phyloP scores from a whole-genome alignment of 2,113 vertebrate genomes.

The Melanotaenia duboulayi region DNA sequence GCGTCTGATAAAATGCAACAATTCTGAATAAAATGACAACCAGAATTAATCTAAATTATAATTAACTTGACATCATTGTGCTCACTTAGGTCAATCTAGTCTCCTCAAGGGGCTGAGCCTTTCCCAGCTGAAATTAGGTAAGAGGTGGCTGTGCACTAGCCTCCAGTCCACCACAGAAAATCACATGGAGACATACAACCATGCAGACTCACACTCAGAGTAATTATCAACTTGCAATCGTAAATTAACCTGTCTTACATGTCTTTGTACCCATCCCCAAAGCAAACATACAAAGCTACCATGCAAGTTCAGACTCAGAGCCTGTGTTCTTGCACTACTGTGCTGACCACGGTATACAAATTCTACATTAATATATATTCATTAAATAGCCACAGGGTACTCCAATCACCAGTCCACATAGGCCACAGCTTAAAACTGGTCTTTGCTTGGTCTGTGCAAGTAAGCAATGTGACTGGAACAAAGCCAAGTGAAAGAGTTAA shows the following conservation, averaged over 20 bases:
- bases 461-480: too few relatives aligned
- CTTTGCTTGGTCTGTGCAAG: too few relatives aligned
- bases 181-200: neutral
- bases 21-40: neutral
- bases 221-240: too few relatives aligned
- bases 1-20: neutral
- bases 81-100: too few relatives aligned
- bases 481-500: too few relatives aligned
- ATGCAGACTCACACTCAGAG: neutral
- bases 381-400: too few relatives aligned
- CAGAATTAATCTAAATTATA: neutral
- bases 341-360: too few relatives aligned
- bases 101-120: neutral
- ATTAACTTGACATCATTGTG: neutral
- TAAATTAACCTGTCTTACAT: neutral
- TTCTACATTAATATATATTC: too few relatives aligned
- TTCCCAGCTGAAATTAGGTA: neutral
- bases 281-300: neutral
- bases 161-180: neutral
- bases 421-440: too few relatives aligned
- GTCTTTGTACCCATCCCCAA: too few relatives aligned
- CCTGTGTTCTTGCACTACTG: too few relatives aligned
- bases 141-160: neutral
- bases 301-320: neutral
- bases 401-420: too few relatives aligned